These are phyloP conservation scores for Datnioides undecimradiatus DNA, from an alignment of 2,113 vertebrate genomes.

Conservation along the genomic window DNA sequence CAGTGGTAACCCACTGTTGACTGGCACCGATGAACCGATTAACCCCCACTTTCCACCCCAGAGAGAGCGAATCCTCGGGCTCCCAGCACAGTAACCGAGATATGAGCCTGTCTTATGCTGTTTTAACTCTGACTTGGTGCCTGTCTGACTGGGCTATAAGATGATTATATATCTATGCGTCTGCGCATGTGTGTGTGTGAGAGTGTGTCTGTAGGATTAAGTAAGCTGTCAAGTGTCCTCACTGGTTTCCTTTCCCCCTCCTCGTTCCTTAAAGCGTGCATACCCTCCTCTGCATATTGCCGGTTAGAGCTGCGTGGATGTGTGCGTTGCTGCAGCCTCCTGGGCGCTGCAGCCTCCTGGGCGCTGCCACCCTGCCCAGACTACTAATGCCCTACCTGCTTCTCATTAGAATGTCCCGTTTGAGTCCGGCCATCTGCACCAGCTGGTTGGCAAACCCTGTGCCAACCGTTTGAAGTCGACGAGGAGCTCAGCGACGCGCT, in stretches of 20 bases:
- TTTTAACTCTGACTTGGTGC: slow-evolving; percentile 46
- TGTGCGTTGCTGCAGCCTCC: slow-evolving; percentile 44
- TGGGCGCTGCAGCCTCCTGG: slow-evolving; percentile 56
- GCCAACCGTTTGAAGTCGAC: slow-evolving; percentile 76
- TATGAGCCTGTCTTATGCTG: slow-evolving; percentile 47
- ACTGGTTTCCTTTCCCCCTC: not conserved
- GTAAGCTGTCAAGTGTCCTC: slow-evolving; percentile 28
- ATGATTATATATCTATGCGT: slow-evolving; percentile 26
- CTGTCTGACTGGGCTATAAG: slow-evolving; percentile 27
- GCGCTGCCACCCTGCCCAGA: slow-evolving; percentile 67
- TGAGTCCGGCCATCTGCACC: slow-evolving; percentile 76
- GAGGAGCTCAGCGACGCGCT: slow-evolving; percentile 50
- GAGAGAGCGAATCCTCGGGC: slow-evolving; percentile 50
- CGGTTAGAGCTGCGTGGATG: slow-evolving; percentile 31
- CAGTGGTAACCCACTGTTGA: slow-evolving; percentile 37
- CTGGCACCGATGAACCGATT: slow-evolving; percentile 64
- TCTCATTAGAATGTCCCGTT: slow-evolving; percentile 70
- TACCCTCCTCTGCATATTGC: slow-evolving; percentile 1
- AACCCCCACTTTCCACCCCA: slow-evolving; percentile 50
- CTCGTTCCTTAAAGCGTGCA: slow-evolving; percentile 20
- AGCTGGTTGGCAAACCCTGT: slow-evolving; percentile 65
- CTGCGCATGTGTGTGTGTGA: slow-evolving; percentile 16
- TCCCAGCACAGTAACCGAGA: slow-evolving; percentile 58
- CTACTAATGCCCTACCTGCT: slow-evolving; percentile 72
- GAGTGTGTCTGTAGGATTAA: slow-evolving; percentile 33